Percentiles rank a stretch among this genome's conserved stretches.
These are phyloP conservation scores for Micrastur ruficollis DNA, from an alignment of 2,797 vertebrate species.

Conservation along the genomic window DNA sequence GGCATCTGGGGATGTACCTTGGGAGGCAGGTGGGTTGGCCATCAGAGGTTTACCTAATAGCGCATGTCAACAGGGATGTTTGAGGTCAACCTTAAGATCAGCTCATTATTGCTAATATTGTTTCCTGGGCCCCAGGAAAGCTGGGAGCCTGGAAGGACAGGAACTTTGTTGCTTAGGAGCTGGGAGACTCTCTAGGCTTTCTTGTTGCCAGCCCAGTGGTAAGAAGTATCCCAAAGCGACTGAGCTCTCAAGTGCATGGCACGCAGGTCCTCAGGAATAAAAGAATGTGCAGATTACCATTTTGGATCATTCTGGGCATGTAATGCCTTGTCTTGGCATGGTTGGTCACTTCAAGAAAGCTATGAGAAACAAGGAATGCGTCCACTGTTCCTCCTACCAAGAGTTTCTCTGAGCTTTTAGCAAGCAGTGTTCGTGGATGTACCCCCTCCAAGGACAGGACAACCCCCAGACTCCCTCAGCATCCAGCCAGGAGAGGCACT, in stretches of 20 bases:
- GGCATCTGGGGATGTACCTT: not conserved
- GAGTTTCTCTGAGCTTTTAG: not conserved
- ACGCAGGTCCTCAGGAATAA: not conserved
- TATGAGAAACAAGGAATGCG: not conserved
- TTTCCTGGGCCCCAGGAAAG: not conserved
- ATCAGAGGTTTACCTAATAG: not conserved
- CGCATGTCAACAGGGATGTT: fast-evolving
- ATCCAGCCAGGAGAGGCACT: not conserved
- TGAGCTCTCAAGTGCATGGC: not conserved
- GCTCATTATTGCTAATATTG: not conserved
- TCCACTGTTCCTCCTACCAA: not conserved
- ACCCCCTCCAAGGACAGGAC: not conserved
- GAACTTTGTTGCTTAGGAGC: not conserved
- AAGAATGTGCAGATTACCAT: not conserved
- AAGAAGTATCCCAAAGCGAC: not conserved
- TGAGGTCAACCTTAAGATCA: not conserved
- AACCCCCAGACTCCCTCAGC: not conserved
- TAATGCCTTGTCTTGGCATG: not conserved
- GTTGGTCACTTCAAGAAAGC: not conserved
- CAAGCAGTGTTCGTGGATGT: not conserved
- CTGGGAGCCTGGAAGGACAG: not conserved
- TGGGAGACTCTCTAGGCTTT: not conserved
- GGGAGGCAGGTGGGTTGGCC: not conserved
- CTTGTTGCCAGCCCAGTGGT: not conserved
- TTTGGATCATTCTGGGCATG: not conserved